These are phyloP conservation scores for Crax fasciolata DNA, from an alignment of 2,797 vertebrate genomes.

Conservation along the genomic window DNA sequence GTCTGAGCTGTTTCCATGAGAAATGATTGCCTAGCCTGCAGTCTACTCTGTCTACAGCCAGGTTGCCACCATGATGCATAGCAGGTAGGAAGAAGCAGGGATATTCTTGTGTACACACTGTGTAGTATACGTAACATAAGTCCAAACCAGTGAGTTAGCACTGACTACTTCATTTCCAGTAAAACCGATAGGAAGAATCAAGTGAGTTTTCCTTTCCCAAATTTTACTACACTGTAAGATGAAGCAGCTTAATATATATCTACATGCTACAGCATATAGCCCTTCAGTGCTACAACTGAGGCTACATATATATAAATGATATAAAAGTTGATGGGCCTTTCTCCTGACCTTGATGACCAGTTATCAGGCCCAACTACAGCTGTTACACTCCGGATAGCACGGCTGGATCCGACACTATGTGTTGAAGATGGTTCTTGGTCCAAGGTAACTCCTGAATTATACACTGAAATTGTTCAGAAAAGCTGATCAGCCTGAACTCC, in stretches of 20 bases:
- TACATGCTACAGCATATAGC: fast-evolving
- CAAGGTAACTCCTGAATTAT: neutral
- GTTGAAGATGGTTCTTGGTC: neutral
- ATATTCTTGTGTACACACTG: neutral
- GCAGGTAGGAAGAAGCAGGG: neutral
- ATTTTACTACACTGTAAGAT: neutral
- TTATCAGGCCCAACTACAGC: neutral
- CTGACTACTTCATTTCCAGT: neutral
- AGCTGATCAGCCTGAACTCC: neutral
- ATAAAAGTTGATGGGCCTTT: neutral
- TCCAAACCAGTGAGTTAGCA: neutral
- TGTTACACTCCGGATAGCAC: neutral
- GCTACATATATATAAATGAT: neutral
- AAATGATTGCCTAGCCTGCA: neutral
- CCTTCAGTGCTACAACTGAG: neutral
- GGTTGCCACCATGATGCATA: neutral
- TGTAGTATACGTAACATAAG: neutral
- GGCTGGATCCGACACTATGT: neutral
- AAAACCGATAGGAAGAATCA: neutral
- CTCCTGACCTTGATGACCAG: neutral
- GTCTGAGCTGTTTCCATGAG: neutral
- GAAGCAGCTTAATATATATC: neutral
- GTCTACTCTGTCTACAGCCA: neutral
- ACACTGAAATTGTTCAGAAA: neutral
- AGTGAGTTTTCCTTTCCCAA: neutral